Conservation (phyloP, 2,113 vertebrate species). For the Sisor rabdophorus region DNA sequence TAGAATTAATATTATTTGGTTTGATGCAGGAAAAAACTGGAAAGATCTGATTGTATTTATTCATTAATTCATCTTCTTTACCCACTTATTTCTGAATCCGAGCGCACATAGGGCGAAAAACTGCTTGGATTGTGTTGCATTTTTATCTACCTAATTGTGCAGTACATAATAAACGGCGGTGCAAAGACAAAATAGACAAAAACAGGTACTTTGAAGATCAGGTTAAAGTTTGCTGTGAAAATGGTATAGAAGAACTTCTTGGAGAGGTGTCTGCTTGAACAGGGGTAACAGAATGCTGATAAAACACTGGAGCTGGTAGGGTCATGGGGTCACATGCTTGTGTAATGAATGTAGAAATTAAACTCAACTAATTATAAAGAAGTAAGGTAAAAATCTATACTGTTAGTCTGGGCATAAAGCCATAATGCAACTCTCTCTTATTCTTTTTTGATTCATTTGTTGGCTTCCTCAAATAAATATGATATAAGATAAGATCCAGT, state of each 20-base stretch:
- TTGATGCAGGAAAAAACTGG: not conserved
- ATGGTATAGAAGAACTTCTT: constrained; percentile 23
- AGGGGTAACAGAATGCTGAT: constrained; percentile 70
- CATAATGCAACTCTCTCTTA: constrained; percentile 63
- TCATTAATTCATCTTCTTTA: too few species aligned
- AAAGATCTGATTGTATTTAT: too few species aligned
- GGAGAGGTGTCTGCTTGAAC: constrained; percentile 65
- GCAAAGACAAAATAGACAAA: not conserved
- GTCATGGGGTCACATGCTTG: constrained; percentile 70
- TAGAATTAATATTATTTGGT: not conserved
- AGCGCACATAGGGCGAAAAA: too few species aligned
- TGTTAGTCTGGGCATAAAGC: constrained; percentile 71
- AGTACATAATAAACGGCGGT: not conserved
- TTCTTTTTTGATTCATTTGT: not conserved
- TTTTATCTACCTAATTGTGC: not conserved
- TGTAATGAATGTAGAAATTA: constrained; percentile 79
- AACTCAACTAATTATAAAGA: constrained; percentile 77
- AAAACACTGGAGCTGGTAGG: constrained; percentile 67
- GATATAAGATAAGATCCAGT: not conserved
- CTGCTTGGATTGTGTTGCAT: not conserved
- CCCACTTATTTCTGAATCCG: too few species aligned
- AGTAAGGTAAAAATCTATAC: constrained; percentile 74
- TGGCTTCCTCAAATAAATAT: too few species aligned
- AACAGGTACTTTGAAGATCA: not conserved
- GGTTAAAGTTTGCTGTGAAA: constrained; percentile 11